These are phyloP conservation scores for Chaetops frenatus DNA, from an alignment of 2,113 vertebrate species.

Conservation along the genomic window DNA sequence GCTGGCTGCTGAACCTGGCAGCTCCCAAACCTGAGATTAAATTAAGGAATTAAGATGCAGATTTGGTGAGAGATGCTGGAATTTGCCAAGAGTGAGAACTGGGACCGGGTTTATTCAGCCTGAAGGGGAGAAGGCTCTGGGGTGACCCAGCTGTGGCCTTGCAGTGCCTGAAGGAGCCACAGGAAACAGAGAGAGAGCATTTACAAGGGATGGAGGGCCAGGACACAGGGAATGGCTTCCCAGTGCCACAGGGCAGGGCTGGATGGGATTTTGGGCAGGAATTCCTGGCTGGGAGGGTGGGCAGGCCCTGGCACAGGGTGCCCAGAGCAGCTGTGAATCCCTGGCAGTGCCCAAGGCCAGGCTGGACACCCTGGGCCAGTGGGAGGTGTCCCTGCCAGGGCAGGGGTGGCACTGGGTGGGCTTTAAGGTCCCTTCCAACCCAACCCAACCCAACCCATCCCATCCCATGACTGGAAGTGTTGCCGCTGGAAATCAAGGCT, in stretches of 20 bases:
- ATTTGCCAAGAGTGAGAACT: neutral
- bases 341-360: neutral
- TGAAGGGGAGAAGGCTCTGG: neutral
- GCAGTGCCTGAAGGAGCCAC: neutral
- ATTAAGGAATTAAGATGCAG: conserved; percentile 39
- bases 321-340: neutral
- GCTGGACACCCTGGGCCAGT: neutral
- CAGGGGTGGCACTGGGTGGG: neutral
- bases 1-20: neutral
- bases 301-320: neutral
- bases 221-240: neutral
- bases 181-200: neutral
- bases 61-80: neutral
- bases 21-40: neutral
- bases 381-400: neutral
- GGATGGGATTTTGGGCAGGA: accelerated
- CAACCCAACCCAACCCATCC: neutral
- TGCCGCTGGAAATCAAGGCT: neutral
- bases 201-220: neutral
- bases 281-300: accelerated
- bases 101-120: neutral
- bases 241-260: accelerated
- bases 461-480: accelerated
- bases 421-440: accelerated
- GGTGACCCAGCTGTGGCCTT: neutral